Evolutionary conservation across 2,888 invertebrate genomes (phyloP), one percentile per base, ranked within the genome.

Genomic region (Eilema caniola): DNA sequence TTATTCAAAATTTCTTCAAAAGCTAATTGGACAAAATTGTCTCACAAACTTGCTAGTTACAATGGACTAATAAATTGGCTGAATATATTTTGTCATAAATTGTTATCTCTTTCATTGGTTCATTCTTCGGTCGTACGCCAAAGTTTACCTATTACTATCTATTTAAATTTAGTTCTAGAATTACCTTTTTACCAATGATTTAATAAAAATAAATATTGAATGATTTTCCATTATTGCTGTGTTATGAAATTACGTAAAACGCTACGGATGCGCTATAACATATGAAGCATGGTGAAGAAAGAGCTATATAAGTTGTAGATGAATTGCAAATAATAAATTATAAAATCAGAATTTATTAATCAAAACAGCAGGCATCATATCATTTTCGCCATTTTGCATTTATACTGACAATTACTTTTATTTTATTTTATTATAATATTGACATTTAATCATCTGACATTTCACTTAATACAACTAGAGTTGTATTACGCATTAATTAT

Each of bases 1-100:
- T 84, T 88, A 88, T 88, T 87, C 85, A 83, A 81, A 86, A 84
- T 82, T 83, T 84, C 77, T 83, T 73, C 73, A 75, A 67, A 78
- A 76, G 73, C 83, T 83, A 84, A 84, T 85, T 83, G 78, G 79
- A 75, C 67, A 72, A 76, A 81, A 78, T 82, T 74, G 74, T 74
- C 76, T 78, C 75, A 78, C 75, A 72, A 81, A 83, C 62, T 74
- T 66, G 78, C 66, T 68, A 31, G 62, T 60, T 74, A 70, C 72
- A 71, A 73, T 77, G 60, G 71, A 59, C 69, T 66, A 64, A 63
- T 60, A 80, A 67, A 79, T 81, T 71, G 73, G 62, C 67, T 60
- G 61, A 69, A 53, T 68, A 47, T 20, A n/a, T n/a, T 53, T 53
- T 53, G 53, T 53, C 53, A 53, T 53, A n/a, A 53, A 53, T 53